Conservation (phyloP, 2,888 invertebrate species). For the Selenia dentaria region DNA sequence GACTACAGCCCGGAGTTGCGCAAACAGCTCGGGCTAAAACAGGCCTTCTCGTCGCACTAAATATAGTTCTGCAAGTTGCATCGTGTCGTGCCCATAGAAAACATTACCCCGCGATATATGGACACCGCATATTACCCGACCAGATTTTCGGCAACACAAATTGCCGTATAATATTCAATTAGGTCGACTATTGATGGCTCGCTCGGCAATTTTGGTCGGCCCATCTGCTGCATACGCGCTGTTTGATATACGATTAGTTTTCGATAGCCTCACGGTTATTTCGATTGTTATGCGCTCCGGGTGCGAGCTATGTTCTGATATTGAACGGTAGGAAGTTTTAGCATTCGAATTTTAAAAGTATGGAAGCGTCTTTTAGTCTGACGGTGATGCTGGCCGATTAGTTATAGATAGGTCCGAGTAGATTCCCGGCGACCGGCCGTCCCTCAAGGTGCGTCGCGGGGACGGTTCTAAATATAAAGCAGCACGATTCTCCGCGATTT, state of each 20-base stretch:
- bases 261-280: constrained; percentile 50
- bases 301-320: constrained; percentile 4
- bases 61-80: constrained; percentile 68
- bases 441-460: constrained; percentile 72
- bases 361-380: constrained; percentile 31
- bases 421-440: constrained; percentile 49
- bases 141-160: constrained; percentile 83
- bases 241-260: constrained; percentile 80
- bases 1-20: constrained; percentile 70
- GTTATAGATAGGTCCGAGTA: constrained; percentile 30
- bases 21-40: constrained; percentile 75
- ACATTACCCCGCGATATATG: constrained; percentile 74
- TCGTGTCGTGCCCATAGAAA: constrained; percentile 69
- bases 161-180: constrained; percentile 83
- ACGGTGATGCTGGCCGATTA: constrained; percentile 16
- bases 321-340: neutral
- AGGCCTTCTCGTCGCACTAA: constrained; percentile 45
- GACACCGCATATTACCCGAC: constrained; percentile 76
- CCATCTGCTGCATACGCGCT: constrained; percentile 68
- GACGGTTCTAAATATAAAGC: constrained; percentile 59
- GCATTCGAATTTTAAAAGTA: constrained; percentile 1
- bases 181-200: constrained; percentile 78
- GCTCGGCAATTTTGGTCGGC: constrained; percentile 78
- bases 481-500: constrained; percentile 62
- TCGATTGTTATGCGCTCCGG: constrained; percentile 33